These are phyloP conservation scores for Cerastoderma edule DNA, from an alignment of 2,888 invertebrate genomes.

Conservation along the genomic window DNA sequence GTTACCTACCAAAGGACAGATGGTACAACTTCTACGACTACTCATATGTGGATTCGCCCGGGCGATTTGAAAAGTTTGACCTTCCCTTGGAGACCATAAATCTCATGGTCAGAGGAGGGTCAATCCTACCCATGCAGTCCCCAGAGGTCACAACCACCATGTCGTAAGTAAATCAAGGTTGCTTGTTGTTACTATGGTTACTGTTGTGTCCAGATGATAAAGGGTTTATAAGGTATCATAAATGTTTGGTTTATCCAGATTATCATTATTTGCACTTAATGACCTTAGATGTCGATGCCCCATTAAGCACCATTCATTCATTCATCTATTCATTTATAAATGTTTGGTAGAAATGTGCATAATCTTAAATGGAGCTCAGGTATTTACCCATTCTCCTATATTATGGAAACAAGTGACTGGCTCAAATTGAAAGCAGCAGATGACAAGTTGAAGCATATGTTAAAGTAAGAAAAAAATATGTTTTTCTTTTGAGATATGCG, in stretches of 20 bases:
- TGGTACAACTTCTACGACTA: conserved; percentile 77
- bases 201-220: background rate
- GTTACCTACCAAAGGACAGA: conserved; percentile 74
- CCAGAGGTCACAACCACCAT: conserved; percentile 87
- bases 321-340: too few relatives aligned
- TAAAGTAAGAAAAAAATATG: background rate
- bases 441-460: background rate
- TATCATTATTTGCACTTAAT: too few relatives aligned
- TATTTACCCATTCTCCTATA: background rate
- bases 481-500: background rate
- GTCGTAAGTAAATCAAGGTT: conserved; percentile 60
- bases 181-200: too few relatives aligned
- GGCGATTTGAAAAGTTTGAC: conserved; percentile 84
- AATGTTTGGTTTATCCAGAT: too few relatives aligned
- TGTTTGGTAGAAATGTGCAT: too few relatives aligned
- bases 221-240: background rate
- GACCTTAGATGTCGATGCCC: too few relatives aligned
- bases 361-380: too few relatives aligned
- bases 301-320: too few relatives aligned
- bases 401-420: background rate
- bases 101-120: conserved; percentile 88
- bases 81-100: conserved; percentile 88
- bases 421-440: too few relatives aligned
- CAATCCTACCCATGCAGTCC: conserved; percentile 87
- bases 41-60: conserved; percentile 39